phyloP scores from a whole-genome alignment of 2,113 vertebrate genomes.

The Microtus ochrogaster region DNA sequence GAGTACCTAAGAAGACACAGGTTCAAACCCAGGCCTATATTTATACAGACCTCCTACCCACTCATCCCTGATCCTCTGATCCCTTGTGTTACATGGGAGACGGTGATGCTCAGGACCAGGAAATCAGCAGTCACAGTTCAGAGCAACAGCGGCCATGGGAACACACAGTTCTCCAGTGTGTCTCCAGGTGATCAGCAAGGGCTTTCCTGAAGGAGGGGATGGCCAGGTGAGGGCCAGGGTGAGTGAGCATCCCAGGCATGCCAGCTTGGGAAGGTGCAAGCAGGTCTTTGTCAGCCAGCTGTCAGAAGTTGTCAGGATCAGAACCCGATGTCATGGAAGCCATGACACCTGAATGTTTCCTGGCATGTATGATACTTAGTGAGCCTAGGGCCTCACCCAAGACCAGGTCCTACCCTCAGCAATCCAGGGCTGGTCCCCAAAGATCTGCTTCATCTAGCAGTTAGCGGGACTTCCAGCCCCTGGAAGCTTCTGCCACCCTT shows the following conservation, averaged over 20 bases:
- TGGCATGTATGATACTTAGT: accelerated
- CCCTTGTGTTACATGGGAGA: background rate
- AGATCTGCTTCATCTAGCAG: background rate
- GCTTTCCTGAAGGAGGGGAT: slow-evolving; percentile 10
- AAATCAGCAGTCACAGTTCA: background rate
- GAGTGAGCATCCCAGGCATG: background rate
- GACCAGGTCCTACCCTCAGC: background rate
- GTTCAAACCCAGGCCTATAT: background rate
- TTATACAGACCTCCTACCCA: background rate
- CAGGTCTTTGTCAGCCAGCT: background rate
- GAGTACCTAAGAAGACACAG: background rate
- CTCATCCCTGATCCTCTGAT: background rate
- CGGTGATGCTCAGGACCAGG: background rate
- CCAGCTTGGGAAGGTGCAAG: background rate
- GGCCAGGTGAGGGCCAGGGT: background rate
- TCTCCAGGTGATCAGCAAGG: background rate
- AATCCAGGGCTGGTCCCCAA: background rate
- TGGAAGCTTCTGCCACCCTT: background rate
- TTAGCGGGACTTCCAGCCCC: background rate
- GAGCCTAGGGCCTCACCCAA: background rate
- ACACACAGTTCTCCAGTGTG: background rate
- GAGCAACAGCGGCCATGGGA: background rate
- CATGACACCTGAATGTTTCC: background rate
- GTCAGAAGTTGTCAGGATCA: background rate
- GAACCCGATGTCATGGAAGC: background rate